phyloP scores from a whole-genome alignment of 2,888 invertebrate genomes.

The Temnothorax unifasciatus region DNA sequence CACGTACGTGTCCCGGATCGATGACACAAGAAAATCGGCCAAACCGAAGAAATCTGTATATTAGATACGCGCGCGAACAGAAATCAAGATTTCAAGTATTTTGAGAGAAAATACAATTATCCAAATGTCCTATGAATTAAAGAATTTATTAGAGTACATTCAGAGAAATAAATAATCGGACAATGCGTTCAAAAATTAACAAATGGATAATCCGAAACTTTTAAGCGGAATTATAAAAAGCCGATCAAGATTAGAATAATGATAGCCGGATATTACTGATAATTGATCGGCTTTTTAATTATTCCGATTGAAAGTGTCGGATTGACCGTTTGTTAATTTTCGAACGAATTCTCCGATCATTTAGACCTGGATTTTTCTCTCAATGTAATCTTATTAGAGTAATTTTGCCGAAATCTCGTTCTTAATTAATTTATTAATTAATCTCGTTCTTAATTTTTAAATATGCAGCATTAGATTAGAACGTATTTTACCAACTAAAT shows the following conservation, averaged over 20 bases:
- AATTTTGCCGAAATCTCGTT: background rate
- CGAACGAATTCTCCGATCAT: no score
- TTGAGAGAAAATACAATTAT: background rate
- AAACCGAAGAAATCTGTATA: background rate
- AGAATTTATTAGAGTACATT: background rate
- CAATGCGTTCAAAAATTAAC: no score
- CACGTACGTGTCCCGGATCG: slow-evolving; percentile 5
- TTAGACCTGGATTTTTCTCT: no score
- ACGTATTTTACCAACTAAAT: background rate
- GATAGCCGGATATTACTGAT: no score
- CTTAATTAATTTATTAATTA: background rate
- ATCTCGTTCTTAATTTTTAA: background rate
- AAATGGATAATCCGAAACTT: no score
- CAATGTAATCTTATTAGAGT: background rate
- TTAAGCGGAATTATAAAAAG: no score
- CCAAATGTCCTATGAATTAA: background rate
- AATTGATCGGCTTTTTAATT: no score
- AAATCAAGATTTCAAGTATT: background rate
- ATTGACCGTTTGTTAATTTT: no score
- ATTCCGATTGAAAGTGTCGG: no score
- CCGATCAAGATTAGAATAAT: no score
- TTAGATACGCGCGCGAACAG: background rate
- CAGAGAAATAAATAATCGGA: no score
- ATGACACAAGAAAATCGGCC: slow-evolving; percentile 5
- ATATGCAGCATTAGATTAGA: background rate